Evolutionary conservation across 2,888 invertebrate genomes (phyloP).

Genomic region (Eilema sororculum): DNA sequence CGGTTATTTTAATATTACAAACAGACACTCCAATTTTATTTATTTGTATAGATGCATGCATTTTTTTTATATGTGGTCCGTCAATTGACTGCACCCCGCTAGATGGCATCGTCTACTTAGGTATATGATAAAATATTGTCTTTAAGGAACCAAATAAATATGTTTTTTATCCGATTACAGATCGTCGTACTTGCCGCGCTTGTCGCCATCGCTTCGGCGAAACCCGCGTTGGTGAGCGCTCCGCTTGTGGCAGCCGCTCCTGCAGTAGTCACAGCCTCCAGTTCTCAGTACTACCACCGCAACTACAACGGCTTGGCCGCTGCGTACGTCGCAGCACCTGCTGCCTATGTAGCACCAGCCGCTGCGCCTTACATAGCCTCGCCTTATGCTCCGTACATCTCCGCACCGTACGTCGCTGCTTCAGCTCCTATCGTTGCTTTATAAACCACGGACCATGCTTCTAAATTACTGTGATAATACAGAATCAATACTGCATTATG

Average conservation of each 20-base stretch:
- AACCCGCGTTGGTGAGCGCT: slow-evolving; percentile 70
- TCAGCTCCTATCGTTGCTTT: slow-evolving; percentile 58
- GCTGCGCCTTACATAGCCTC: slow-evolving; percentile 64
- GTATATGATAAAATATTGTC: too few relatives aligned
- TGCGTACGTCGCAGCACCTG: slow-evolving; percentile 79
- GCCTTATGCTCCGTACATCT: slow-evolving; percentile 50
- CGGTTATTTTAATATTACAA: too few relatives aligned
- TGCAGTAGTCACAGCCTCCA: slow-evolving; percentile 88
- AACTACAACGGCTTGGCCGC: slow-evolving; percentile 85
- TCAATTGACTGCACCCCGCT: too few relatives aligned
- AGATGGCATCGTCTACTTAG: too few relatives aligned
- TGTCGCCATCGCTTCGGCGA: slow-evolving; percentile 74
- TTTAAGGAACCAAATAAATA: slow-evolving; percentile 5
- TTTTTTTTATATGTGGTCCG: too few relatives aligned
- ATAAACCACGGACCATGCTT: slow-evolving; percentile 38
- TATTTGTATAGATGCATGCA: too few relatives aligned
- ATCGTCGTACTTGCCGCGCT: slow-evolving; percentile 73
- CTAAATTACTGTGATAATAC: slow-evolving; percentile 59
- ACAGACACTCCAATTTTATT: too few relatives aligned
- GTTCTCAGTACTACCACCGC: slow-evolving; percentile 90
- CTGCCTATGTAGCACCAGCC: slow-evolving; percentile 69
- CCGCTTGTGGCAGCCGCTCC: slow-evolving; percentile 75
- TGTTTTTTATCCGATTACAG: slow-evolving; percentile 52
- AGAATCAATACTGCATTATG: slow-evolving; percentile 40
- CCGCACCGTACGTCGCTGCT: slow-evolving; percentile 46